Conservation (phyloP, 2,113 vertebrate genomes). For the Carassius auratus region DNA sequence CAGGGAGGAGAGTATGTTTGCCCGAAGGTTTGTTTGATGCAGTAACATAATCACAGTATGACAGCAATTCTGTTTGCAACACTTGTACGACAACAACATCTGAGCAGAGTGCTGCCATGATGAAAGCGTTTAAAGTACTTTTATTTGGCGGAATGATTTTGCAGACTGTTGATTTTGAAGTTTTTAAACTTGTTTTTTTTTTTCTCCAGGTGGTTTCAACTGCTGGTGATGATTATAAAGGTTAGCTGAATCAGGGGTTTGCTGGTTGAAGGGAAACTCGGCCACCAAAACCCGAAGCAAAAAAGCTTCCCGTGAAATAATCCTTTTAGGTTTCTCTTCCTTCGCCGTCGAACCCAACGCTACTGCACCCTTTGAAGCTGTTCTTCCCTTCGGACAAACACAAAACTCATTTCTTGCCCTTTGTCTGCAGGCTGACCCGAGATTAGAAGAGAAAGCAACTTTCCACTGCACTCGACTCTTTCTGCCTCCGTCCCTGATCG, state of each 20-base stretch:
- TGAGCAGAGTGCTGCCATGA: not conserved
- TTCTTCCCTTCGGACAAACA: not conserved
- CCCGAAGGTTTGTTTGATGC: constrained; percentile 37
- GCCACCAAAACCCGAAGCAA: constrained; percentile 25
- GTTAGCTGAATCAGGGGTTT: constrained; percentile 21
- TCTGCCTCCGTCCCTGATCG: not conserved
- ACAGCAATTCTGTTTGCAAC: constrained; percentile 38
- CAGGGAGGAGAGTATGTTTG: constrained; percentile 1
- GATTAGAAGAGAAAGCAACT: constrained; percentile 22
- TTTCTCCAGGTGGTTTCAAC: not conserved
- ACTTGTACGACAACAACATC: not conserved
- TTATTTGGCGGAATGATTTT: not conserved
- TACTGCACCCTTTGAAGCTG: not conserved
- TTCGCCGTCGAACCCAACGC: not conserved
- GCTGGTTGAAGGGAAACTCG: constrained; percentile 4
- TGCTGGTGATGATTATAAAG: constrained; percentile 12
- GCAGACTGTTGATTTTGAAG: constrained; percentile 23
- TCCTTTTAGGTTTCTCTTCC: constrained; percentile 5
- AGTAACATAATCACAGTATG: constrained; percentile 20
- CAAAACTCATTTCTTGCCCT: not conserved
- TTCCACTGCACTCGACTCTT: not conserved
- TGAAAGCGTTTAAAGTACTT: not conserved
- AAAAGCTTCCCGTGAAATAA: constrained; percentile 23
- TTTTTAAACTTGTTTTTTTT: not conserved
- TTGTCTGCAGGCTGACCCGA: constrained; percentile 35